These are phyloP conservation scores for Dolomedes plantarius DNA, from an alignment of 2,888 invertebrate genomes.

Conservation along the genomic window DNA sequence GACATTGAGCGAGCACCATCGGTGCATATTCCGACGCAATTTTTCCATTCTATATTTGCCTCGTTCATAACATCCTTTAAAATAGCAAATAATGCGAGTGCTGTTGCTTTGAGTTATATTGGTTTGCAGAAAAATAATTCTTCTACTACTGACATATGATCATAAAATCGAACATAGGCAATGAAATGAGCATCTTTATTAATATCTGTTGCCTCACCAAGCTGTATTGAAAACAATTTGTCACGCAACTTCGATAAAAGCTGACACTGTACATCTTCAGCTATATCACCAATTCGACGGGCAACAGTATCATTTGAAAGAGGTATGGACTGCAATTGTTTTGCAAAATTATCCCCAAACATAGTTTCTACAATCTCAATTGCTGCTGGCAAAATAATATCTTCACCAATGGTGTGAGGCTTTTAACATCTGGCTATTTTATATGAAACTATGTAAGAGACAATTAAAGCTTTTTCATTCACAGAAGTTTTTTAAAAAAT, in stretches of 20 bases:
- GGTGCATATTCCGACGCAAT: conserved; percentile 58
- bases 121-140: conserved; percentile 34
- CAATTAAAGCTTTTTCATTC: too few relatives aligned
- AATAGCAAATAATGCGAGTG: conserved; percentile 27
- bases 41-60: conserved; percentile 52
- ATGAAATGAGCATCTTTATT: conserved; percentile 35
- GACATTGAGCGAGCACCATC: conserved; percentile 55
- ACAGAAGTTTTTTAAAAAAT: too few relatives aligned
- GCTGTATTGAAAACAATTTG: conserved; percentile 23
- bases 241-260: background rate
- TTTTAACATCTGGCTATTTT: conserved; percentile 62
- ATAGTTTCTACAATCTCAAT: conserved; percentile 29
- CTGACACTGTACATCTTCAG: conserved; percentile 48
- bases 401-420: conserved; percentile 45
- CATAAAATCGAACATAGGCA: conserved; percentile 37
- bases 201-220: conserved; percentile 30
- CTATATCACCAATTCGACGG: conserved; percentile 37
- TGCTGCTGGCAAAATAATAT: conserved; percentile 30
- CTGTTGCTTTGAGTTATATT: conserved; percentile 39
- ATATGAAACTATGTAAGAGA: too few relatives aligned
- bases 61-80: conserved; percentile 39
- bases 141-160: conserved; percentile 31
- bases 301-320: conserved; percentile 43
- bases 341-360: conserved; percentile 20
- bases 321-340: conserved; percentile 22